Evolutionary conservation across 2,113 vertebrate genomes (phyloP), one percentile per base, ranked within the genome.

Genomic region (Alouatta palliata): DNA sequence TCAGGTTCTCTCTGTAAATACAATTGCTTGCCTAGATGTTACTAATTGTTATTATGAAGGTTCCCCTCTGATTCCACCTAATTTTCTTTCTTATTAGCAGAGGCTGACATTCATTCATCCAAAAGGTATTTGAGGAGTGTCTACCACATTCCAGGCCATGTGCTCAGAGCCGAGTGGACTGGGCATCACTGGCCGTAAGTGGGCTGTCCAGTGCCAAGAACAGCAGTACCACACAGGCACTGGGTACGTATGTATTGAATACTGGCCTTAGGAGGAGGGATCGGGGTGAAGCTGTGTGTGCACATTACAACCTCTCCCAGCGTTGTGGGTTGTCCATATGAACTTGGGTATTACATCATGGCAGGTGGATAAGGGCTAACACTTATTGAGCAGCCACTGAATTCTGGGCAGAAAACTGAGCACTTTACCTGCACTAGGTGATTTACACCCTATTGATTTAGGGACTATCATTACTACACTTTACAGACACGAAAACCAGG

Each of bases 281-380:
- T 2, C 45, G 19, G 70, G 32, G 5, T 0, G 13, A 4, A 8
- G 20, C 21, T 45, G 58, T 17, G 52, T 2, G 19, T 3, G 27
- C 27, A 12, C 3, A 0, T 8, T 1, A 23, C 6, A 16, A 21
- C 20, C n/a, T 45, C n/a, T 19, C 14, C 21, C 56, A 13, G 21
- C 32, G 73, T 27, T 76, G 4, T 16, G 5, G 2, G 4, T 21
- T 23, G 58, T 43, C 35, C 0, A 0, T 1, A 23, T 0, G 25
- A 35, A 1, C 30, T 6, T 25, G 11, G 20, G 5, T 1, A 0
- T 27, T 0, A 3, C 17, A 14, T 1, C 17, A 10, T 1, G 58
- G 81, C 25, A 25, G 85, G 70, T 4, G 58, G 43, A 10, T 3
- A 0, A 0, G 17, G 5, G 19, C 27, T 25, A 1, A 9, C 8